Percentiles rank a stretch among this genome's conserved stretches.
These are phyloP conservation scores for Coptodon bakossiorum DNA, from an alignment of 2,113 vertebrate genomes.

Conservation along the genomic window DNA sequence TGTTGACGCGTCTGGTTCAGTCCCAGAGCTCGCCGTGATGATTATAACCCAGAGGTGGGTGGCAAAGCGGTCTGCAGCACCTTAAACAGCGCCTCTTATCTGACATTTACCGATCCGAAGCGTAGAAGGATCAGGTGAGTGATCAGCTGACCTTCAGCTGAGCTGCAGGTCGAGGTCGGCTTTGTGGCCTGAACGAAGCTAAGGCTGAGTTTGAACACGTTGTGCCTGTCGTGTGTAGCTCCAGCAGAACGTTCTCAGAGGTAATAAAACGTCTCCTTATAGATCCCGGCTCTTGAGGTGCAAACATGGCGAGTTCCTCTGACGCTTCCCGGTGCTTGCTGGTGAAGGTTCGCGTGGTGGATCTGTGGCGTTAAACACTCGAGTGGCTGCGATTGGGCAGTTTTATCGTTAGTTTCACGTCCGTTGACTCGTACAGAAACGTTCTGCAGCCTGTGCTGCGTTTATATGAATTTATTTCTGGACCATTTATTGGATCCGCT, in stretches of 20 bases:
- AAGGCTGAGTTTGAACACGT: not conserved
- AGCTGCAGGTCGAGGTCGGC: not conserved
- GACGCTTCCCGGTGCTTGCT: not conserved
- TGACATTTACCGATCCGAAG: not conserved
- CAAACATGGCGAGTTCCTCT: not conserved
- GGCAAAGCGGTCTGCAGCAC: not conserved
- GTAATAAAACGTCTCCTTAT: not conserved
- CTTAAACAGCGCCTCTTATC: not conserved
- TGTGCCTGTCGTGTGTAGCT: fast-evolving
- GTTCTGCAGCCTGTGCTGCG: not conserved
- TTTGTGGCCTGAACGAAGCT: not conserved
- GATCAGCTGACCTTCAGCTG: not conserved
- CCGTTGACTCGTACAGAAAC: not conserved
- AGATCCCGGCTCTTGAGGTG: not conserved
- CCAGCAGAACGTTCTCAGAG: not conserved
- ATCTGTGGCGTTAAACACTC: not conserved
- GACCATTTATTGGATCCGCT: not conserved
- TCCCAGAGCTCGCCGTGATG: not conserved
- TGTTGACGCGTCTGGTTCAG: not conserved
- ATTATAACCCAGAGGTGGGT: not conserved
- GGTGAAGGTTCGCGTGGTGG: not conserved
- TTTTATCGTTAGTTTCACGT: not conserved
- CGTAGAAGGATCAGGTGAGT: not conserved
- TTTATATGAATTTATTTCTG: not conserved
- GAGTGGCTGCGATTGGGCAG: fast-evolving